These are phyloP conservation scores for Onychostruthus taczanowskii DNA, from an alignment of 2,113 vertebrate genomes.

Conservation along the genomic window DNA sequence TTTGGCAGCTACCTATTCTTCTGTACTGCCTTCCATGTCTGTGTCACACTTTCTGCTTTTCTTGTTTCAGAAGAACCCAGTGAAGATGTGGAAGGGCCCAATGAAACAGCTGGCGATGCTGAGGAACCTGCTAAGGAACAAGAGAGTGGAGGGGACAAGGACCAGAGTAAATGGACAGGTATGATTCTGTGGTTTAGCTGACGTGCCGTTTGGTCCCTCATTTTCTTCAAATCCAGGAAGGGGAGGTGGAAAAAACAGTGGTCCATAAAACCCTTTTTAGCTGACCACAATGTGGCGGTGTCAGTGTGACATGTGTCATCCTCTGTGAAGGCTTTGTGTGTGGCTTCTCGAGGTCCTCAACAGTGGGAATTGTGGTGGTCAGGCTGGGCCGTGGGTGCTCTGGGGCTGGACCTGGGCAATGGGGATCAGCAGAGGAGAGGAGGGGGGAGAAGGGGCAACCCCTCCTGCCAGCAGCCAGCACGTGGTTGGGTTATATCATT, in stretches of 20 bases:
- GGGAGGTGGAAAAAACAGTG: not conserved
- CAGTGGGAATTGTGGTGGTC: not conserved
- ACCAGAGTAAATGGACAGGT: slow-evolving; percentile 91
- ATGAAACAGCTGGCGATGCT: slow-evolving; percentile 85
- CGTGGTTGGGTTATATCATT: not conserved
- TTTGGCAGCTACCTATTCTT: not conserved
- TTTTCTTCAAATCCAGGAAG: not conserved
- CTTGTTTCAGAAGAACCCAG: slow-evolving; percentile 89
- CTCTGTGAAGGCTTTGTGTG: not conserved
- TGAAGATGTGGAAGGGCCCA: slow-evolving; percentile 94
- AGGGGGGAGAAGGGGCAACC: not conserved
- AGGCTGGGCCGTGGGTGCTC: accelerated
- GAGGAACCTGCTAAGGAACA: slow-evolving; percentile 95
- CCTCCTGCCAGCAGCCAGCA: not conserved
- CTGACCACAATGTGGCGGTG: not conserved
- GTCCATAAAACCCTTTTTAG: not conserved
- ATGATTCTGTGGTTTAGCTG: not conserved
- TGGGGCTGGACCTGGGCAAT: accelerated
- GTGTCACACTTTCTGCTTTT: slow-evolving; percentile 30
- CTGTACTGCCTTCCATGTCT: not conserved
- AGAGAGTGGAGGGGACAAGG: slow-evolving; percentile 90
- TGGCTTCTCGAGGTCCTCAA: accelerated
- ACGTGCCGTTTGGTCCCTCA: slow-evolving; percentile 63
- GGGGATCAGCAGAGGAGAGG: not conserved
- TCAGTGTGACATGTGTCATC: accelerated